Conservation (phyloP, 2,888 invertebrate genomes). For the Trissoscelio sp. region DNA sequence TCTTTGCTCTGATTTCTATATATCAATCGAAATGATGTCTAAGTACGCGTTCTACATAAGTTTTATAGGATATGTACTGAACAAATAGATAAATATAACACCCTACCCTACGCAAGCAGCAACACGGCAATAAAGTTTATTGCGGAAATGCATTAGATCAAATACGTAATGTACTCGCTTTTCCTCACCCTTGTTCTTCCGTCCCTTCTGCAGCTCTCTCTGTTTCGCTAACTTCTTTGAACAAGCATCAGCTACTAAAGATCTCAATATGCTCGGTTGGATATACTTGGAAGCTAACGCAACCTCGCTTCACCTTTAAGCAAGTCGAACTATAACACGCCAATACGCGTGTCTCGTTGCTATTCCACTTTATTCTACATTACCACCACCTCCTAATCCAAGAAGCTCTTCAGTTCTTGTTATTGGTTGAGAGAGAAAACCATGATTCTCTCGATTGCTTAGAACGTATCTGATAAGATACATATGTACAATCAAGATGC, state of each 20-base stretch:
- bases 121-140: conserved; percentile 82
- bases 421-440: conserved; percentile 57
- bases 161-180: conserved; percentile 75
- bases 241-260: conserved; percentile 70
- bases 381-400: conserved; percentile 66
- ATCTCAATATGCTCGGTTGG: conserved; percentile 77
- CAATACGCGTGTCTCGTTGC: conserved; percentile 80
- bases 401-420: conserved; percentile 68
- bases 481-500: conserved; percentile 28
- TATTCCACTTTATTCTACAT: conserved; percentile 76
- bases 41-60: conserved; percentile 23
- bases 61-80: conserved; percentile 49
- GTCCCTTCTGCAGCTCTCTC: conserved; percentile 24
- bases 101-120: conserved; percentile 73
- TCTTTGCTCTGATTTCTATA: neutral
- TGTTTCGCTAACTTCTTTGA: conserved; percentile 59
- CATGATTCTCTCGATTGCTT: conserved; percentile 43
- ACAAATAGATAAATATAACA: conserved; percentile 70
- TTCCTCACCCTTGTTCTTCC: conserved; percentile 61
- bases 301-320: conserved; percentile 73
- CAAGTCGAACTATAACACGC: conserved; percentile 74
- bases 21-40: conserved; percentile 35
- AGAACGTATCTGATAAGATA: conserved; percentile 53
- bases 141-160: conserved; percentile 82
- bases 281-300: conserved; percentile 77